Evolutionary conservation across 2,888 invertebrate species (phyloP).

Genomic region (Leptopilina drosophilae): DNA sequence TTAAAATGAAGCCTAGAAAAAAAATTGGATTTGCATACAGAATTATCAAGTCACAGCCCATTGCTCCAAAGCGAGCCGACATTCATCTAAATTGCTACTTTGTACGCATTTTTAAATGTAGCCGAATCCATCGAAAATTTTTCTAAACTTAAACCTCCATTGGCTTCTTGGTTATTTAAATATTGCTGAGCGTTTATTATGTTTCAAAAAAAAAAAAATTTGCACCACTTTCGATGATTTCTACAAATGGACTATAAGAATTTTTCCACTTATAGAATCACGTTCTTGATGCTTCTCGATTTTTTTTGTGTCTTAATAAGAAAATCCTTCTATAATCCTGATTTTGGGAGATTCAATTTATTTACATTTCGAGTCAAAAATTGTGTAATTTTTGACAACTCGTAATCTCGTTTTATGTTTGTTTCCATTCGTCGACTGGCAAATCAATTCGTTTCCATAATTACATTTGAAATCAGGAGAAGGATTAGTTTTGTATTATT

Average conservation of each 20-base stretch:
- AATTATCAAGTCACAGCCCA: conserved; percentile 64
- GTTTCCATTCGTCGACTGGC: conserved; percentile 49
- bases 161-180: neutral
- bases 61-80: conserved; percentile 60
- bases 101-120: conserved; percentile 44
- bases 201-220: neutral
- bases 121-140: conserved; percentile 51
- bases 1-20: conserved; percentile 4
- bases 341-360: conserved; percentile 2
- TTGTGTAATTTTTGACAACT: neutral
- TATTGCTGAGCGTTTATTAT: conserved; percentile 7
- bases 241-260: neutral
- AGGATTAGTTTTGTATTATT: conserved; percentile 37
- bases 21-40: conserved; percentile 51
- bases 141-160: conserved; percentile 6
- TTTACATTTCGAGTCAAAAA: neutral
- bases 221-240: neutral
- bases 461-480: conserved; percentile 44
- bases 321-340: conserved; percentile 7
- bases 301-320: neutral
- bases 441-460: conserved; percentile 48
- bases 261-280: neutral
- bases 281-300: neutral
- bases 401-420: neutral
- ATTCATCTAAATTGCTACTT: conserved; percentile 48